These are phyloP conservation scores for Ceyx melanurus DNA, from an alignment of 2,113 vertebrate species.

Conservation along the genomic window DNA sequence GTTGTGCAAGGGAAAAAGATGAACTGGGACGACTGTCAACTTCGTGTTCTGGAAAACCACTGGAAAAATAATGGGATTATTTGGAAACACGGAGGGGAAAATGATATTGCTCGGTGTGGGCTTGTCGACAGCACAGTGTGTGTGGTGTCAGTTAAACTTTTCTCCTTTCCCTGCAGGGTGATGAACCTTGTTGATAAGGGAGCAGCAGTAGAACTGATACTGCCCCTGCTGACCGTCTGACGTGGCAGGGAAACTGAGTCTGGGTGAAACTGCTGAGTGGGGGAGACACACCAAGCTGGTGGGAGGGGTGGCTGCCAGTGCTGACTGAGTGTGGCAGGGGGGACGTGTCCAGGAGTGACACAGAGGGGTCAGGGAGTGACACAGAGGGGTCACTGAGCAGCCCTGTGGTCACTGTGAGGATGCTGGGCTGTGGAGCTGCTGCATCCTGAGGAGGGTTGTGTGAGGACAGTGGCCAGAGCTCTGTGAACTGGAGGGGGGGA, in stretches of 20 bases:
- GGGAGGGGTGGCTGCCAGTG: not conserved
- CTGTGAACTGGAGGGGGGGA: not conserved
- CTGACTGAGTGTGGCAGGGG: not conserved
- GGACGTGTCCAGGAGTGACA: not conserved
- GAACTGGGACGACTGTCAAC: not conserved
- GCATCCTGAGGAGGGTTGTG: not conserved
- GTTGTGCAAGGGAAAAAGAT: not conserved
- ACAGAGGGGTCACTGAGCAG: not conserved
- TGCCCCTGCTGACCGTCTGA: not conserved
- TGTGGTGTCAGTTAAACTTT: constrained; percentile 32
- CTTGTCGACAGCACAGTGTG: constrained; percentile 52
- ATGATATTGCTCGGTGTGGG: constrained; percentile 47
- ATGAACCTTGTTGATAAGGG: not conserved
- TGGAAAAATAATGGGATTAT: constrained; percentile 54
- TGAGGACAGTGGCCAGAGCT: not conserved
- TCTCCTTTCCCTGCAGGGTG: not conserved
- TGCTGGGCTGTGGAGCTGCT: not conserved
- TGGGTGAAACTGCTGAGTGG: not conserved
- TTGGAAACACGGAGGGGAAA: constrained; percentile 47
- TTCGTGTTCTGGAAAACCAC: constrained; percentile 48
- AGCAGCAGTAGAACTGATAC: not conserved
- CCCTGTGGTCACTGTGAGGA: not conserved
- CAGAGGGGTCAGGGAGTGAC: not conserved
- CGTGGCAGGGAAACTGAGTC: fast-evolving
- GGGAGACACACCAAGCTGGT: not conserved